These are phyloP conservation scores for Pithys albifrons DNA, from an alignment of 2,113 vertebrate species.

Conservation along the genomic window DNA sequence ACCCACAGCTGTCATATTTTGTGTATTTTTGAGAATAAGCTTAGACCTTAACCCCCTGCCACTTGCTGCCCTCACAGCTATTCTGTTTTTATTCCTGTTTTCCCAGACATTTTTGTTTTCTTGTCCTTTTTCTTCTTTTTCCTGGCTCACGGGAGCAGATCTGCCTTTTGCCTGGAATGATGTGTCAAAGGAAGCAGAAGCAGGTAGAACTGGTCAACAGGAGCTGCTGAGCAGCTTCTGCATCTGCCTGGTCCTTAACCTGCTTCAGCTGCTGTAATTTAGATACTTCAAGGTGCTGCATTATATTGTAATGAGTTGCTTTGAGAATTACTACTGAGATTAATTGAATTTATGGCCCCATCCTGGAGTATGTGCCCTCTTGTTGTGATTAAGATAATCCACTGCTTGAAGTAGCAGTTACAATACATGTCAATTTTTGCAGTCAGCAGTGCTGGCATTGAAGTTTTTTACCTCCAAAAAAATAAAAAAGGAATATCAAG, in stretches of 20 bases:
- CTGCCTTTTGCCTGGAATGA: not conserved
- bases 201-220: not conserved
- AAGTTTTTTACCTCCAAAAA: constrained; percentile 35
- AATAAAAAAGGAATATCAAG: not conserved
- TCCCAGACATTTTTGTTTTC: not conserved
- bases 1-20: not conserved
- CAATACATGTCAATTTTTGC: constrained; percentile 30
- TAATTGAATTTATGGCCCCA: constrained; percentile 29
- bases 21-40: not conserved
- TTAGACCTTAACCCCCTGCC: not conserved
- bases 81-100: not conserved
- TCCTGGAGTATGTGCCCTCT: not conserved
- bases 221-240: not conserved
- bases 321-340: not conserved
- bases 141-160: not conserved
- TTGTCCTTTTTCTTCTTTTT: not conserved
- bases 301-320: not conserved
- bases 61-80: not conserved
- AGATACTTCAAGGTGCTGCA: not conserved
- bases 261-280: not conserved
- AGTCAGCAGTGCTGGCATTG: not conserved
- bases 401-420: constrained; percentile 33
- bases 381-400: constrained; percentile 42
- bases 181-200: not conserved
- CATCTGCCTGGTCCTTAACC: not conserved